These are phyloP conservation scores for Phrynosoma blainvillii DNA, from an alignment of 2,113 vertebrate genomes.

Conservation along the genomic window DNA sequence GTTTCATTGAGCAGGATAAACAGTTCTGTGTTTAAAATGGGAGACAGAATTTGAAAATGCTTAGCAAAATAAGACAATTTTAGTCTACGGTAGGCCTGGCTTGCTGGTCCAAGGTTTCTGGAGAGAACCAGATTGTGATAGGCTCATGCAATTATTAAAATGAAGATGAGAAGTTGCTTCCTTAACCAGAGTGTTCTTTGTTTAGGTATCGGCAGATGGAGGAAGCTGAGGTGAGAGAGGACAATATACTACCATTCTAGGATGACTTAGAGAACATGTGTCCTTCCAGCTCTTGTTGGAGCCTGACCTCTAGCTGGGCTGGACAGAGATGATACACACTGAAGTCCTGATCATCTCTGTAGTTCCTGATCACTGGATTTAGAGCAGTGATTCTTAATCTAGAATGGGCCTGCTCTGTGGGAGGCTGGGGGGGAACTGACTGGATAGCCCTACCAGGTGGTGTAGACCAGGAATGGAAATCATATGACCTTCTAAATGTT, in stretches of 20 bases:
- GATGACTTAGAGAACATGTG: too few relatives aligned
- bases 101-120: neutral
- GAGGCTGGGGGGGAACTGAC: neutral
- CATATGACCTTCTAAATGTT: too few relatives aligned
- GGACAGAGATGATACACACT: neutral
- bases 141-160: neutral
- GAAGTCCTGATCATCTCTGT: neutral
- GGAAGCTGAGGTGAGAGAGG: conserved; percentile 63
- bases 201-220: conserved; percentile 67
- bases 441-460: neutral
- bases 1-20: neutral
- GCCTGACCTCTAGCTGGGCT: neutral
- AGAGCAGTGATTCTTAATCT: neutral
- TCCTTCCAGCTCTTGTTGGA: neutral
- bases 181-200: conserved; percentile 44
- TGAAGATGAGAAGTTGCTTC: neutral
- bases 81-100: neutral
- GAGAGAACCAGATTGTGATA: too few relatives aligned
- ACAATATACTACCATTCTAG: too few relatives aligned
- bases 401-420: neutral
- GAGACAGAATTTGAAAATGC: too few relatives aligned
- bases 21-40: too few relatives aligned
- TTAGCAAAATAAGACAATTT: too few relatives aligned
- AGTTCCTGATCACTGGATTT: too few relatives aligned
- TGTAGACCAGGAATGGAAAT: neutral